Evolutionary conservation across 2,797 vertebrate species (phyloP).

Genomic region (Micrastur ruficollis): DNA sequence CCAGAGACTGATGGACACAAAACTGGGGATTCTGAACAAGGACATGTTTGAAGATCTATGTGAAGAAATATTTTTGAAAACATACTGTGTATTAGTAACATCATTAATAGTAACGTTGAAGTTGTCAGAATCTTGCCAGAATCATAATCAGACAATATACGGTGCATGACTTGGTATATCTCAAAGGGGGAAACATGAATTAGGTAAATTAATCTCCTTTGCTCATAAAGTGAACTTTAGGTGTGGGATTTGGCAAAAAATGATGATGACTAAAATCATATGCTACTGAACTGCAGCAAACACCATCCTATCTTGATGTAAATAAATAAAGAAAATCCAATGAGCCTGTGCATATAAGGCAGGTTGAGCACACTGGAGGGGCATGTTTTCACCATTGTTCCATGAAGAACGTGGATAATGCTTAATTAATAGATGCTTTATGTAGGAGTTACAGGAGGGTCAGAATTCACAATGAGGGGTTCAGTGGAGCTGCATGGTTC

Average conservation of each 20-base stretch:
- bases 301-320: background rate
- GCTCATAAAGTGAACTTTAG: background rate
- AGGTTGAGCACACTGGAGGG: background rate
- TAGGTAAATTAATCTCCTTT: background rate
- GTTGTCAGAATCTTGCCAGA: background rate
- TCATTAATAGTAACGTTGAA: background rate
- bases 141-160: background rate
- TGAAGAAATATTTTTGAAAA: background rate
- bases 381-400: background rate
- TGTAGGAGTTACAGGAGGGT: background rate
- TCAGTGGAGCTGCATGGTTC: background rate
- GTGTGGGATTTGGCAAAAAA: background rate
- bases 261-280: background rate
- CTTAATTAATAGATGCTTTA: background rate
- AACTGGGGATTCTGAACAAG: background rate
- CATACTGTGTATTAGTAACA: background rate
- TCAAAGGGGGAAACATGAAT: background rate
- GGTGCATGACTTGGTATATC: rapidly evolving
- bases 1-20: background rate
- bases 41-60: background rate
- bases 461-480: background rate
- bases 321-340: background rate
- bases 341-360: background rate
- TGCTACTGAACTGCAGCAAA: background rate
- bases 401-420: background rate